These are phyloP conservation scores for Chromobotia macracanthus DNA, from an alignment of 2,797 vertebrate species.

Conservation along the genomic window DNA sequence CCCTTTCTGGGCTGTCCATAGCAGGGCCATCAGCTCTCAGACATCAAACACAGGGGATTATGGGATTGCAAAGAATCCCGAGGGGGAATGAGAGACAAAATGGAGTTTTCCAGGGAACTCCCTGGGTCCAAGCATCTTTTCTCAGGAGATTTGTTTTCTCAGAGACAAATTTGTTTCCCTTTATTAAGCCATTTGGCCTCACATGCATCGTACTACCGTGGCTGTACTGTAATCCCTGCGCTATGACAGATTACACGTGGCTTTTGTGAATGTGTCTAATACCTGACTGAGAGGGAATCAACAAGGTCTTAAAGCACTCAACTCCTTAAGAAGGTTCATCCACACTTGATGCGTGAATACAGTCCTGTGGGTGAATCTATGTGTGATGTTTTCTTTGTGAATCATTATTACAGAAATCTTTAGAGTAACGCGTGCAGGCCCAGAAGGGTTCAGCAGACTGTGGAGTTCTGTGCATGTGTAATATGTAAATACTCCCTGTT, in stretches of 20 bases:
- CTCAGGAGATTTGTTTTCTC: constrained; percentile 71
- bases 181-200: constrained; percentile 72
- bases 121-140: constrained; percentile 61
- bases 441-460: no score
- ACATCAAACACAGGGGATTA: constrained; percentile 85
- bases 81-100: constrained; percentile 62
- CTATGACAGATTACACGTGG: constrained; percentile 74
- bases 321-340: constrained; percentile 55
- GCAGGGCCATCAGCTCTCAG: constrained; percentile 79
- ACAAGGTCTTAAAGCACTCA: constrained; percentile 69
- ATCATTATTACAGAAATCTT: background rate
- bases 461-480: background rate
- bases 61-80: constrained; percentile 73
- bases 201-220: background rate
- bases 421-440: no score
- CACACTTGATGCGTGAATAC: constrained; percentile 39
- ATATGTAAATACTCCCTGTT: no score
- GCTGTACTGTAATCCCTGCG: constrained; percentile 75
- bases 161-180: constrained; percentile 72
- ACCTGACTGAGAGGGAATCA: constrained; percentile 67
- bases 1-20: constrained; percentile 72
- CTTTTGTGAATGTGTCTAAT: constrained; percentile 74
- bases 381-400: constrained; percentile 1
- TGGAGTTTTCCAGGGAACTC: constrained; percentile 71
- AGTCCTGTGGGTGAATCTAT: background rate